These are phyloP conservation scores for Drosophila rhopaloa DNA, from an alignment of 1,140 invertebrate species.

Conservation along the genomic window DNA sequence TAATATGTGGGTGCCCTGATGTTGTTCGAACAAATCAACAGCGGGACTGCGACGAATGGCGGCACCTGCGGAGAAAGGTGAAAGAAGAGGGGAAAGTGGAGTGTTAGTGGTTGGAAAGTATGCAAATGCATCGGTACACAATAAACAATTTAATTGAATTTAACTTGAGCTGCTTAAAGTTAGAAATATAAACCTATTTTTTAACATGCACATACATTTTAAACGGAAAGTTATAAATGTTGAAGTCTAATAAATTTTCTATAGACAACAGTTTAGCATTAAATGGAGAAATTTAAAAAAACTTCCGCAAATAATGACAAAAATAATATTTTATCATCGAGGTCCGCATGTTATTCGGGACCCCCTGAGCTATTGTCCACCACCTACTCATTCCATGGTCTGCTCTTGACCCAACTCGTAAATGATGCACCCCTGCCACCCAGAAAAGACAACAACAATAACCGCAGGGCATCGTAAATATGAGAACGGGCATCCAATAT, in stretches of 20 bases:
- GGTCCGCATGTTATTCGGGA: not conserved
- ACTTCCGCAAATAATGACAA: not conserved
- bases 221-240: too few species aligned
- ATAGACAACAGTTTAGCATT: too few species aligned
- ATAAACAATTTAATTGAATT: not conserved
- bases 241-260: too few species aligned
- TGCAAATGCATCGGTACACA: conserved; percentile 8
- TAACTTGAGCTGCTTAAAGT: too few species aligned
- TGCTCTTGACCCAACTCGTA: conserved; percentile 25
- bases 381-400: not conserved
- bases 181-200: too few species aligned
- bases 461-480: conserved; percentile 69
- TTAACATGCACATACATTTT: too few species aligned
- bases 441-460: conserved; percentile 24
- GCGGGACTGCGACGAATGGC: conserved; percentile 89
- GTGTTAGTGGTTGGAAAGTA: conserved; percentile 19
- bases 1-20: conserved; percentile 98
- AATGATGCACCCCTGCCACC: conserved; percentile 7
- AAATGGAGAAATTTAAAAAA: too few species aligned
- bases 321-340: not conserved
- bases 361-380: conserved; percentile 3
- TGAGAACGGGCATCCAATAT: conserved; percentile 53
- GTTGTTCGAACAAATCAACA: conserved; percentile 96
- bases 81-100: conserved; percentile 6
- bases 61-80: conserved; percentile 86